phyloP scores from a whole-genome alignment of 2,797 vertebrate genomes.

The Phalloptychus januarius region DNA sequence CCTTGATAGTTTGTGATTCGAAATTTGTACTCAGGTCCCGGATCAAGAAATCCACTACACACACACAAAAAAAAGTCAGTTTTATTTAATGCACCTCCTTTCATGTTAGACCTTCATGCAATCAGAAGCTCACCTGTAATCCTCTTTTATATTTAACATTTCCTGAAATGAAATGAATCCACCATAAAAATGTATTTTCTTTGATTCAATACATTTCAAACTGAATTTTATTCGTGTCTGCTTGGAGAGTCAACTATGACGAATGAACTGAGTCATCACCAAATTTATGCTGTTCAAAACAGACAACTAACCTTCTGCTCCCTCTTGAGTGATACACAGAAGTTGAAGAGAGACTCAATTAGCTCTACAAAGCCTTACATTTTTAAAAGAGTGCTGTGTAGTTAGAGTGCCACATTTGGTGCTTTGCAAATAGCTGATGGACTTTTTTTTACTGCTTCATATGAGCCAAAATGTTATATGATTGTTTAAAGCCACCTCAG shows the following conservation, averaged over 20 bases:
- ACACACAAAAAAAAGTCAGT: no score
- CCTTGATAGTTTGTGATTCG: no score
- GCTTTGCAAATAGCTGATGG: not conserved
- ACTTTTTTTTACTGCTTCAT: not conserved
- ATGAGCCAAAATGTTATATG: not conserved
- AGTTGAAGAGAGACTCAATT: constrained; percentile 1
- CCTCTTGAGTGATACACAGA: not conserved
- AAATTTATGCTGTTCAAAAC: constrained; percentile 2
- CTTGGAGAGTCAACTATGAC: constrained; percentile 4
- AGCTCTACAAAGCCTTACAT: not conserved
- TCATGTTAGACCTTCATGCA: not conserved
- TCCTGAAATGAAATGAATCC: not conserved
- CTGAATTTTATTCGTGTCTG: constrained; percentile 6
- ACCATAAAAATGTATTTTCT: not conserved
- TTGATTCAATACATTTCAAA: not conserved
- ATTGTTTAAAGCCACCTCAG: not conserved
- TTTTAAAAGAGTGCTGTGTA: not conserved
- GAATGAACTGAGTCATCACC: not conserved
- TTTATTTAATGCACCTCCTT: no score
- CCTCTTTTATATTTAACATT: not conserved
- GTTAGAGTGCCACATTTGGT: not conserved
- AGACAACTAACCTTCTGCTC: not conserved
- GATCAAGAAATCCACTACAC: no score
- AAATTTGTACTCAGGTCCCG: no score
- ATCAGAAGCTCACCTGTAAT: not conserved